Percentiles rank a stretch among this genome's conserved stretches.
phyloP scores from a whole-genome alignment of 2,888 invertebrate genomes.

The Nematopogon swammerdamellus region DNA sequence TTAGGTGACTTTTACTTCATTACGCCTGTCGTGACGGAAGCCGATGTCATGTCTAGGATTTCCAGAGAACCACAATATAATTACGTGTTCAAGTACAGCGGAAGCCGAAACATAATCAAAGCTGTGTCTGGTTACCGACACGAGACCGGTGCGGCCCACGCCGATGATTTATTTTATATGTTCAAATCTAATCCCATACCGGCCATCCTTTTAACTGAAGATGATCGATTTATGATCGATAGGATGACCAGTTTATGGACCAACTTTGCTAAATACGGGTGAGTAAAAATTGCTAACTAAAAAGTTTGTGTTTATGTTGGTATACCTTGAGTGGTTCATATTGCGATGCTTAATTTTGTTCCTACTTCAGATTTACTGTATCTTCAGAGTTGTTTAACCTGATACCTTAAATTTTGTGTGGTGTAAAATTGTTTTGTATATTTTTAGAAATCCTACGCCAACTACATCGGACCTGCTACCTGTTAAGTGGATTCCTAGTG shows the following conservation, averaged over 20 bases:
- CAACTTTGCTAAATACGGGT: constrained; percentile 2
- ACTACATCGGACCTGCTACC: constrained; percentile 23
- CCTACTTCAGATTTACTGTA: too few species aligned
- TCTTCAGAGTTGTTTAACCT: too few species aligned
- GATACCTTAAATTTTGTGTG: too few species aligned
- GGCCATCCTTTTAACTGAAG: not conserved
- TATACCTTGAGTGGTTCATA: too few species aligned
- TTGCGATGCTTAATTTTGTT: too few species aligned
- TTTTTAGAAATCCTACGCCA: constrained; percentile 46
- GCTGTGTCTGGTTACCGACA: not conserved
- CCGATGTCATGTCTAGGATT: not conserved
- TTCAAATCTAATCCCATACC: not conserved
- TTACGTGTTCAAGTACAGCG: not conserved
- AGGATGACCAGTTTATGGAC: not conserved
- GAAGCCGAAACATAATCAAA: not conserved
- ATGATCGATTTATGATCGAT: not conserved
- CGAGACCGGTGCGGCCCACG: not conserved
- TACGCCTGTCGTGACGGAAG: not conserved
- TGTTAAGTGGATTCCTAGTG: constrained; percentile 34
- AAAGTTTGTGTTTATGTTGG: too few species aligned
- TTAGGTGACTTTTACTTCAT: not conserved
- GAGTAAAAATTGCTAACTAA: not conserved
- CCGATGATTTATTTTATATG: not conserved
- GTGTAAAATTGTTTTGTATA: too few species aligned
- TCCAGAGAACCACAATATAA: not conserved